Base-by-base conservation (phyloP, 1,140 invertebrate genomes). In the Sitophilus oryzae region DNA sequence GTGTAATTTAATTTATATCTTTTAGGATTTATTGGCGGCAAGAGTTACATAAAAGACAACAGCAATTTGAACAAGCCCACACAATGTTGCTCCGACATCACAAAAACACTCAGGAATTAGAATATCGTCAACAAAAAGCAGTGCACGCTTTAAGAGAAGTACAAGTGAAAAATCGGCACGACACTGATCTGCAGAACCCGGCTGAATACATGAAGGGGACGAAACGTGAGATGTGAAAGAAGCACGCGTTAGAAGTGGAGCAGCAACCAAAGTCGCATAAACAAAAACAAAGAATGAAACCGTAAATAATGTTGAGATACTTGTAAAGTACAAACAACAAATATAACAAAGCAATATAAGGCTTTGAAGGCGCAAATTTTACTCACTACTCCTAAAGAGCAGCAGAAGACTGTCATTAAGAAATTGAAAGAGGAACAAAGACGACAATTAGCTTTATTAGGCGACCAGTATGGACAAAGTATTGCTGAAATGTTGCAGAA, bases 401-500 rank as follows among this genome's bases (percentile, higher is more conserved):
- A 98, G 71, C 95, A 98, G 68, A 98, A 98, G 74, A 77, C 85
- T 62, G 89, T 95, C 36, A 94, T 95, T 68, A 97, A 98, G 71
- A 93, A 94, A 72, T 77, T 99, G 55, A 99, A 99, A 71, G 96
- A 99, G 65, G 96, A 99, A 73, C 96, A 99, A 71, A 81, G 93
- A 69, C 81, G 96, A 58, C 99, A 99, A 74, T 77, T 99, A 60
- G 94, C 96, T 38, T 78, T 96, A 58, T 76, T 99, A 16, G 96
- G 93, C 41, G 94, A 98, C 73, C 96, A 99, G 76, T 99, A 99
- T 75, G 96, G 99, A 74, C 91, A 94, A 73, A 98, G 92, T 75
- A 99, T 99, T 72, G 88, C 92, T 23, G 95, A 98, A 71, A 98
- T 99, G 94, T 80, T 98, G 58, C 95, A 98, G 76, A 98, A 98